phyloP scores from a whole-genome alignment of 2,888 invertebrate genomes.

The Ormyrus labotus region DNA sequence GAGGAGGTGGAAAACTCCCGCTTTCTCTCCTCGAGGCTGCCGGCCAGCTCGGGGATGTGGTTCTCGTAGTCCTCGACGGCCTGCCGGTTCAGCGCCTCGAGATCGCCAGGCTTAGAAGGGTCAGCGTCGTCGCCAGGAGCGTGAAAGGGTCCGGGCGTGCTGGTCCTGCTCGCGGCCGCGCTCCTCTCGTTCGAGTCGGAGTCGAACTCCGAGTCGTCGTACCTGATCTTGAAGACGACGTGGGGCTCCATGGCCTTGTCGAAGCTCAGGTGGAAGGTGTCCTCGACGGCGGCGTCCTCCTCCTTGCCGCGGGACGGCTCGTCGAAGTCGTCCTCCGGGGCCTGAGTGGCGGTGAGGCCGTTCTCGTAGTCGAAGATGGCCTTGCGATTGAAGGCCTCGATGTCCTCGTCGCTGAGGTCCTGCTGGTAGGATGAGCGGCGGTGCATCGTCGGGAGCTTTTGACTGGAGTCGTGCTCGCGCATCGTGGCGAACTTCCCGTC shows the following conservation, averaged over 20 bases:
- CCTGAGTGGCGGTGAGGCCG: constrained; percentile 2
- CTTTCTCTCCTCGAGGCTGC: constrained; percentile 24
- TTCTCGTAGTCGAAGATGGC: constrained; percentile 73
- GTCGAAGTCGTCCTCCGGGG: constrained; percentile 48
- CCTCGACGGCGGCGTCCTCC: constrained; percentile 25
- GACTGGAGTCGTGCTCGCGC: constrained; percentile 26
- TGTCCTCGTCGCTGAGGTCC: constrained; percentile 57
- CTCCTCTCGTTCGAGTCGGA: constrained; percentile 65
- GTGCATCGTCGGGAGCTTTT: constrained; percentile 16
- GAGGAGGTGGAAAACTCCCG: constrained; percentile 24
- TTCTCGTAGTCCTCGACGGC: constrained; percentile 71
- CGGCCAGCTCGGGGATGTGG: constrained; percentile 56
- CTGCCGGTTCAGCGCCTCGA: constrained; percentile 68
- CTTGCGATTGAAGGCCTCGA: constrained; percentile 69
- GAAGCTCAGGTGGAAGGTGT: constrained; percentile 60
- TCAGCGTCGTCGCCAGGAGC: constrained; percentile 38
- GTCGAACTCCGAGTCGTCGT: constrained; percentile 71
- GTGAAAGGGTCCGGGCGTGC: constrained; percentile 62
- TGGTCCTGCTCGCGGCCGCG: constrained; percentile 22
- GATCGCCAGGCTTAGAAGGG: constrained; percentile 56
- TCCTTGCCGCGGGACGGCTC: constrained; percentile 18
- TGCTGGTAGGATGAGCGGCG: constrained; percentile 32
- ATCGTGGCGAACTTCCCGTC: constrained; percentile 55
- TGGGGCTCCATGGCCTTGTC: constrained; percentile 69
- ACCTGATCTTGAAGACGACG: constrained; percentile 71